Evolutionary conservation across 1,140 invertebrate species (phyloP).

Genomic region (Coelopa frigida): DNA sequence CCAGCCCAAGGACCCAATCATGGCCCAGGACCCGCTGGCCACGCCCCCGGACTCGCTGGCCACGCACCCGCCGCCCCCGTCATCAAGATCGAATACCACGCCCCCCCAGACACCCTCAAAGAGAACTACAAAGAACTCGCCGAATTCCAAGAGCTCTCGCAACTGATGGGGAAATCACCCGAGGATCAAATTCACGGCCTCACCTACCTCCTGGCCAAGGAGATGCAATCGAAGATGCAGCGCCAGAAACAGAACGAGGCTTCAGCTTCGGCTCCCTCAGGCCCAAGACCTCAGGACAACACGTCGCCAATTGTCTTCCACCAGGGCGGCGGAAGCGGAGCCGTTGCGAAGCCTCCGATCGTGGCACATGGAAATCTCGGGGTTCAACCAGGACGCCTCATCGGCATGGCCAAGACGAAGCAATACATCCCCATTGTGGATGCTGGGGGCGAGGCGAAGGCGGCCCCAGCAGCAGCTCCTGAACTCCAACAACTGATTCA

Average conservation of each 20-base stretch:
- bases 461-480: slow-evolving; percentile 10
- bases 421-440: slow-evolving; percentile 40
- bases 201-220: slow-evolving; percentile 38
- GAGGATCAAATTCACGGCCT: slow-evolving; percentile 42
- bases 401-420: slow-evolving; percentile 23
- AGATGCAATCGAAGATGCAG: slow-evolving; percentile 38
- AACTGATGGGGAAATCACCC: slow-evolving; percentile 37
- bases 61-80: slow-evolving; percentile 14
- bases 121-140: slow-evolving; percentile 32
- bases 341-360: background rate
- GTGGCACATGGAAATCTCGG: slow-evolving; percentile 17
- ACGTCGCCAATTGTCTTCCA: slow-evolving; percentile 37
- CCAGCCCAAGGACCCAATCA: too few species aligned
- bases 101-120: slow-evolving; percentile 24
- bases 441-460: slow-evolving; percentile 18
- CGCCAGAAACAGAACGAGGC: slow-evolving; percentile 20
- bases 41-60: slow-evolving; percentile 5
- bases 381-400: slow-evolving; percentile 27
- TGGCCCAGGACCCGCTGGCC: too few species aligned
- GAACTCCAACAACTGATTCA: background rate
- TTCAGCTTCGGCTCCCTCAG: background rate
- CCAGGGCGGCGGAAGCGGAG: background rate
- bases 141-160: slow-evolving; percentile 34
- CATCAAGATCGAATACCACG: slow-evolving; percentile 38
- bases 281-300: slow-evolving; percentile 27